These are phyloP conservation scores for Pangasianodon gigas DNA, from an alignment of 2,113 vertebrate species.

Conservation along the genomic window DNA sequence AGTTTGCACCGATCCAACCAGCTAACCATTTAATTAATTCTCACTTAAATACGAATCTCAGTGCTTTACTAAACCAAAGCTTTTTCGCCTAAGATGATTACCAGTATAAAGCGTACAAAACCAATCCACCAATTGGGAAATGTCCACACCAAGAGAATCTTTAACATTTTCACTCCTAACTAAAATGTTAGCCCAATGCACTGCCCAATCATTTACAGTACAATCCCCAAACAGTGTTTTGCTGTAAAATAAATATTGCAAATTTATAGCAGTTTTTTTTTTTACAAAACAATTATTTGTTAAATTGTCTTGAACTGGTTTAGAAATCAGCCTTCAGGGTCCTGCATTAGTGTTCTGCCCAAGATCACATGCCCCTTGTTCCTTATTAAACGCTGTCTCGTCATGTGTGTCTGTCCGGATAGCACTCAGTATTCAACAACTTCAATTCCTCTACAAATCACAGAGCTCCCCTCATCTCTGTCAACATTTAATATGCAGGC, in stretches of 20 bases:
- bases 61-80: neutral
- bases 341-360: neutral
- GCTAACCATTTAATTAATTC: neutral
- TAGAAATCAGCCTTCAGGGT: neutral
- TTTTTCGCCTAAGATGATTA: neutral
- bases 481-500: constrained; percentile 52
- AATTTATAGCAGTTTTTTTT: neutral
- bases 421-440: constrained; percentile 46
- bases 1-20: no score
- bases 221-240: neutral
- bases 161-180: neutral
- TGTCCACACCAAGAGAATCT: neutral
- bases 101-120: neutral
- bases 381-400: constrained; percentile 34
- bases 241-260: neutral
- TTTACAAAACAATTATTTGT: neutral
- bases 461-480: constrained; percentile 22
- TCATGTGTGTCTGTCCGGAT: constrained; percentile 35
- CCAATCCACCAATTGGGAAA: neutral
- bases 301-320: neutral
- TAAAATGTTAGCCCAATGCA: neutral
- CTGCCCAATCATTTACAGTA: neutral
- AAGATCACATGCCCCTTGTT: constrained; percentile 7
- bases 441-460: constrained; percentile 53
- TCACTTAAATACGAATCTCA: neutral